phyloP scores from a whole-genome alignment of 2,888 invertebrate species.

The Gymnoscelis rufifasciata region DNA sequence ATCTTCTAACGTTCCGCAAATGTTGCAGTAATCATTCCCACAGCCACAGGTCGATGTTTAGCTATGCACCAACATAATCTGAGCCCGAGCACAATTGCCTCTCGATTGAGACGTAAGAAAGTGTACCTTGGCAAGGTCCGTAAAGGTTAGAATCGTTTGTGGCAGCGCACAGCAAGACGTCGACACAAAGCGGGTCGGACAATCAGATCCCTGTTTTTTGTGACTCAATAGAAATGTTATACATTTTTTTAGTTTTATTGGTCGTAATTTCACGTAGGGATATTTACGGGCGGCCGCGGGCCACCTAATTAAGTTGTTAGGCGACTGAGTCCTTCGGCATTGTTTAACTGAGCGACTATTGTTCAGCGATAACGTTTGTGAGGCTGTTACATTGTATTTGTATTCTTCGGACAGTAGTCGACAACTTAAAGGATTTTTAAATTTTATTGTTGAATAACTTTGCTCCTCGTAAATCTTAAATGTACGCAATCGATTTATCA shows the following conservation, averaged over 20 bases:
- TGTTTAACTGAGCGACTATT: constrained; percentile 66
- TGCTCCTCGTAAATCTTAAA: constrained; percentile 11
- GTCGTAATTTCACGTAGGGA: constrained; percentile 76
- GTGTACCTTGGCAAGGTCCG: constrained; percentile 26
- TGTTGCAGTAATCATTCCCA: constrained; percentile 41
- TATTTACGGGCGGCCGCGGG: constrained; percentile 76
- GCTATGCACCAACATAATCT: constrained; percentile 34
- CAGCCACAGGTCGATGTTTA: constrained; percentile 36
- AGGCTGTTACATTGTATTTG: constrained; percentile 50
- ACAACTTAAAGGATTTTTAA: constrained; percentile 37
- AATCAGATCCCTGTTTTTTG: constrained; percentile 73
- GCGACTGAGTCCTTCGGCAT: constrained; percentile 62
- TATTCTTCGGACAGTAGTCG: constrained; percentile 66
- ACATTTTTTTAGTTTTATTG: constrained; percentile 76
- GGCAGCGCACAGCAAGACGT: constrained; percentile 62
- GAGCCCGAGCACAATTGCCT: constrained; percentile 33
- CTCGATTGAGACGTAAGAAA: constrained; percentile 32
- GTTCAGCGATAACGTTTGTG: constrained; percentile 61
- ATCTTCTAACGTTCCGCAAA: constrained; percentile 45
- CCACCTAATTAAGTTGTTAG: constrained; percentile 79
- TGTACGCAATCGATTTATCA: not conserved
- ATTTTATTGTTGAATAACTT: constrained; percentile 25
- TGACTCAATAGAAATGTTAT: constrained; percentile 77
- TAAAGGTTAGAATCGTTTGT: constrained; percentile 40
- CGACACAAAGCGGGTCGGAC: constrained; percentile 67